Conservation (phyloP, 2,113 vertebrate genomes). For the Stigmatopora nigra region DNA sequence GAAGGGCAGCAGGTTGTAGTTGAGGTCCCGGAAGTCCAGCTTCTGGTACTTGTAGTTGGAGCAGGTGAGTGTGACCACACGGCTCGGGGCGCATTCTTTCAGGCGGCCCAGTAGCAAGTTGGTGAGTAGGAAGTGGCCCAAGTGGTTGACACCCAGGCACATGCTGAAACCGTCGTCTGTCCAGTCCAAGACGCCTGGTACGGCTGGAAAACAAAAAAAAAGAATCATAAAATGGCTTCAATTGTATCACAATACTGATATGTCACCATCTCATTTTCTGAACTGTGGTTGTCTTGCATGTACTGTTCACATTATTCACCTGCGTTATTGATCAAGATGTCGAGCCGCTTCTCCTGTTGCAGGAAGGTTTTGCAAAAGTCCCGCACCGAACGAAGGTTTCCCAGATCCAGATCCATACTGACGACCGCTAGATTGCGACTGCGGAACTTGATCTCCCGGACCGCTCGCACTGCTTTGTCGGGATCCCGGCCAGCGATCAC, state of each 20-base stretch:
- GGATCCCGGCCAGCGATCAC: constrained; percentile 66
- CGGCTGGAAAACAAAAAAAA: constrained; percentile 43
- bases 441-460: constrained; percentile 66
- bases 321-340: constrained; percentile 74
- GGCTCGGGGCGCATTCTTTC: constrained; percentile 68
- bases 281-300: too few species aligned
- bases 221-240: too few species aligned
- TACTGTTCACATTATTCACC: constrained; percentile 40
- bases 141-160: constrained; percentile 76
- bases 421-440: constrained; percentile 65
- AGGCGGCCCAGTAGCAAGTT: constrained; percentile 69
- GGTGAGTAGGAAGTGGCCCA: constrained; percentile 76
- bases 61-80: constrained; percentile 72
- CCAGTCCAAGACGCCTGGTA: constrained; percentile 74
- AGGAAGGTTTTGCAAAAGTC: constrained; percentile 68
- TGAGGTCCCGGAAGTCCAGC: constrained; percentile 74
- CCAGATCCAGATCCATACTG: constrained; percentile 69
- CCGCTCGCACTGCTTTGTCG: constrained; percentile 60
- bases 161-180: constrained; percentile 74
- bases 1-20: constrained; percentile 74
- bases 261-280: too few species aligned
- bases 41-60: constrained; percentile 74
- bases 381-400: constrained; percentile 66
- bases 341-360: constrained; percentile 69
- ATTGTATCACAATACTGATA: too few species aligned